Percentiles rank a stretch among this genome's conserved stretches.
These are phyloP conservation scores for Cyrtorhinus lividipennis DNA, from an alignment of 1,140 invertebrate genomes.

Conservation along the genomic window DNA sequence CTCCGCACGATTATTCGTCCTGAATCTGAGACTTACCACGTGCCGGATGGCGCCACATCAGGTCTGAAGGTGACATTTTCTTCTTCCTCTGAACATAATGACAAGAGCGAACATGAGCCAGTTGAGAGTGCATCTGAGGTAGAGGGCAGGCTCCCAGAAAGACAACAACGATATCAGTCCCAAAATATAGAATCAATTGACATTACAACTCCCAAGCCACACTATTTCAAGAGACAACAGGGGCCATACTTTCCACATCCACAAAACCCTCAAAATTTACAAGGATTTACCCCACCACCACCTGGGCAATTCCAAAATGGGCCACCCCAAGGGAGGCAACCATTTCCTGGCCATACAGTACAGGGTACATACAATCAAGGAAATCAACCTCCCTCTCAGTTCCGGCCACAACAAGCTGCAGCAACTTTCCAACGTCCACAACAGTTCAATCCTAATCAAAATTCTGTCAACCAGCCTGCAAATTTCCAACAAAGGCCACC, in stretches of 20 bases:
- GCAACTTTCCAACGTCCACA: slow-evolving; percentile 24
- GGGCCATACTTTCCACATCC: slow-evolving; percentile 4
- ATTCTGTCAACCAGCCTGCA: slow-evolving; percentile 7
- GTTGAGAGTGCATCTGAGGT: slow-evolving; percentile 16
- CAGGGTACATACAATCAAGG: neutral
- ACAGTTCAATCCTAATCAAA: neutral
- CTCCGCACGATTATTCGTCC: slow-evolving; percentile 66
- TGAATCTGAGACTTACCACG: slow-evolving; percentile 62
- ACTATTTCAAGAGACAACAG: slow-evolving; percentile 19
- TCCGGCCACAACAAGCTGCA: slow-evolving; percentile 28
- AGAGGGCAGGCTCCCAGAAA: neutral
- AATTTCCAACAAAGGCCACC: slow-evolving; percentile 29
- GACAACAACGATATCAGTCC: slow-evolving; percentile 5
- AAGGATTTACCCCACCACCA: neutral
- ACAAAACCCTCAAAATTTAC: neutral
- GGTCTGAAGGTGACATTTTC: slow-evolving; percentile 25
- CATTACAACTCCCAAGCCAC: slow-evolving; percentile 9
- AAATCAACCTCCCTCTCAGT: slow-evolving; percentile 17
- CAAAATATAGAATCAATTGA: slow-evolving; percentile 23
- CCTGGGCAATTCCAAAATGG: neutral
- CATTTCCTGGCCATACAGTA: neutral
- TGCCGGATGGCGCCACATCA: no score
- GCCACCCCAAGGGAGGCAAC: slow-evolving; percentile 3
- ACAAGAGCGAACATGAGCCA: slow-evolving; percentile 18
- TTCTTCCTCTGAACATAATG: slow-evolving; percentile 9